Base-by-base conservation (phyloP, 2,797 vertebrate species). In the Phoeniculus purpureus region DNA sequence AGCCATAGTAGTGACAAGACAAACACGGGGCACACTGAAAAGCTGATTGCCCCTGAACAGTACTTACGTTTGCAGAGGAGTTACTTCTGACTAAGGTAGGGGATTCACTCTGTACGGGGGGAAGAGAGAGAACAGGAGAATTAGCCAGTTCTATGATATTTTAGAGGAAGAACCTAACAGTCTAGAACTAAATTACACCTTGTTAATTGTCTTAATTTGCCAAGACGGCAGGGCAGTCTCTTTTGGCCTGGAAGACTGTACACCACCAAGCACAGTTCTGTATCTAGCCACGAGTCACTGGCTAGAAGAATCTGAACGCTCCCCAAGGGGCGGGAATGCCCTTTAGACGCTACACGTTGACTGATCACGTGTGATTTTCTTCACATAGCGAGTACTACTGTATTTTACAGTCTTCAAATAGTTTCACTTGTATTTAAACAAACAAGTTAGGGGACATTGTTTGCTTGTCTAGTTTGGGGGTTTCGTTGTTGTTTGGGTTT, bases 21-120 rank as follows among this genome's bases (percentile, higher is more conserved):
- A 61, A 81, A 65, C 43, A 48, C 32, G 51, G 16, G 10, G 18
- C 23, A 81, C 19, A 5, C 40, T 74, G 71, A 59, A 71, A 71
- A 80, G 54, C 20, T 79, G 26, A 59, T 67, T 37, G 37, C 37
- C 37, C 37, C 37, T 37, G 34, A 80, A 55, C 5, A 19, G 21
- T 66, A 23, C 92, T 94, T 94, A 94, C 95, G 55, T 95, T 95
- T 90, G 51, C 37, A 87, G 94, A 82, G 47, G 94, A 89, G 55
- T 95, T 61, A 55, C 95, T 96, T 93, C 95, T 95, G 75, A 65
- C 86, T 92, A 89, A 77, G 48, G 75, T 25, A 80, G 92, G 48
- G 4, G 90, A 94, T 85, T 86, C 95, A 2, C 72, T n/a, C 95
- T 96, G 37, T 19, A 27, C 31, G 47, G 32, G 17, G 22, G 12